Evolutionary conservation across 2,797 vertebrate species (phyloP).

Genomic region (Clarias platycephalus): DNA sequence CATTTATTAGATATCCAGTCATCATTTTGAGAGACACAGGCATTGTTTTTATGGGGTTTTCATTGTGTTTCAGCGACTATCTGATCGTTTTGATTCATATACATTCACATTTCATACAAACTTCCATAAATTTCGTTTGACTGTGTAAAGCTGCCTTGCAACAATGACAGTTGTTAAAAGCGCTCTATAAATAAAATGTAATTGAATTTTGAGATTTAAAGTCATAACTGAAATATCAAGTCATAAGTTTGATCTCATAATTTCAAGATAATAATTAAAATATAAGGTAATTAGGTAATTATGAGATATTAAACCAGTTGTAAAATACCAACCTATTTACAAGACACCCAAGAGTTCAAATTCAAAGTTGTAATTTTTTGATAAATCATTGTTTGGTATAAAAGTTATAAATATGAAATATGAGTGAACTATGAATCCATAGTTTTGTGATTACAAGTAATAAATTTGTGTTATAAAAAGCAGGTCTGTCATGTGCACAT

Average conservation of each 20-base stretch:
- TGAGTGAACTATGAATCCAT: not conserved
- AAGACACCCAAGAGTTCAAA: too few relatives aligned
- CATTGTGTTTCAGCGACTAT: too few relatives aligned
- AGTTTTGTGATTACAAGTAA: not conserved
- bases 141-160: too few relatives aligned
- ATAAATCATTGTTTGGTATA: not conserved
- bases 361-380: too few relatives aligned
- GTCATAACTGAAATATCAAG: not conserved
- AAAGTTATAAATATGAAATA: not conserved
- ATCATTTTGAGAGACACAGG: not conserved
- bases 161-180: too few relatives aligned
- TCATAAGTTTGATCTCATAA: not conserved
- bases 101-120: too few relatives aligned
- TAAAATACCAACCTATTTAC: too few relatives aligned
- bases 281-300: not conserved
- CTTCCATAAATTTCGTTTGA: too few relatives aligned
- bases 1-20: not conserved
- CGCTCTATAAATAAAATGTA: too few relatives aligned
- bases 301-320: not conserved
- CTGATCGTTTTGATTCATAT: too few relatives aligned
- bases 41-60: too few relatives aligned
- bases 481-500: not conserved
- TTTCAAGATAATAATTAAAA: not conserved
- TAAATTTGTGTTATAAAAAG: not conserved
- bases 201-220: not conserved